Evolutionary conservation across 2,113 vertebrate species (phyloP), one percentile per base, ranked within the genome.

Genomic region (Cyrtonyx montezumae): DNA sequence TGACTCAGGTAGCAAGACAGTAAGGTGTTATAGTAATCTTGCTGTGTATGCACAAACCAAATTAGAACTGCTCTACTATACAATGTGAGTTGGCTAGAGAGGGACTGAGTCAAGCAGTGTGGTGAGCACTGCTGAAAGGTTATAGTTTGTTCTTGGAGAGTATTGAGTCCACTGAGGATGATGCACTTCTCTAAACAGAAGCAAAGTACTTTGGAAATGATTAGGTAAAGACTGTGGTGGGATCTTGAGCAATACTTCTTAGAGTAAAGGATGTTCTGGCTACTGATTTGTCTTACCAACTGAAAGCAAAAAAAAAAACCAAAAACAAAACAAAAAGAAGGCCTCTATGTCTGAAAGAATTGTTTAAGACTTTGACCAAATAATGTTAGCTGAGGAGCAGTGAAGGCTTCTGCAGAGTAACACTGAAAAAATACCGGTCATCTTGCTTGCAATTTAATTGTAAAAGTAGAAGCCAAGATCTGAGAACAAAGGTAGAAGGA

Each of bases 361-460:
- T 78, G 69, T 83, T 77, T 45, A 81, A 91, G 55, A 66, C 45
- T 65, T 26, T 89, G 84, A 51, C 61, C 81, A 95, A 78, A 66
- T 83, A 34, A 45, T 85, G 71, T 91, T 73, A 94, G 49, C 63
- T 86, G n/a, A 45, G 51, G 80, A 66, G 58, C 40, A 51, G 59
- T 13, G 20, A 77, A 83, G 61, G 51, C n/a, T 90, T 53, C 73
- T 65, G 61, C 75, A 59, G 88, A 87, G 46, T 74, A 84, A 32
- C 17, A 17, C 36, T 7, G 6, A 28, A 51, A 51, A 51, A 25
- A 40, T 26, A 51, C 32, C 20, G 0, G 0, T 32, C n/a, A 8
- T n/a, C 79, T 91, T 79, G 55, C 74, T 84, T 19, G 56, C 48
- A 22, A 6, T 71, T 68, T 46, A 37, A 58, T 88, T 85, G 84